Conservation (phyloP, 2,888 invertebrate species). For the Antheraea assamensis region DNA sequence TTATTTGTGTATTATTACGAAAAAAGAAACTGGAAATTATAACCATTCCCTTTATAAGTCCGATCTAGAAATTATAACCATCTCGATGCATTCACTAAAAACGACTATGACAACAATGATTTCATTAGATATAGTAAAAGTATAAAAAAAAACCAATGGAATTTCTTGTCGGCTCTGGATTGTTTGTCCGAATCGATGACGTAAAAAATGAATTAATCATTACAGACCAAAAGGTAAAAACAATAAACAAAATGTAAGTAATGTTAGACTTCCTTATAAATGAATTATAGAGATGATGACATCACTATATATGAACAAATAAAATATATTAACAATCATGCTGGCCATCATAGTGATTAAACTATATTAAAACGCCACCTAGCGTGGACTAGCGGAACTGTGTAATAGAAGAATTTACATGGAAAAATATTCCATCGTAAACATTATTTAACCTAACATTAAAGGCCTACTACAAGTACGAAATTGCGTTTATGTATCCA, state of each 20-base stretch:
- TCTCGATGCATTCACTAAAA: too few species aligned
- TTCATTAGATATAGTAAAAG: too few species aligned
- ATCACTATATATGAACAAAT: not conserved
- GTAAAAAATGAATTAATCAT: not conserved
- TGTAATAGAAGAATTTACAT: not conserved
- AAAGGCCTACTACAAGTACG: too few species aligned
- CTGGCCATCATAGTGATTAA: not conserved
- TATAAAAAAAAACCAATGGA: not conserved
- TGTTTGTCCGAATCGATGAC: too few species aligned
- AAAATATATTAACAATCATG: not conserved
- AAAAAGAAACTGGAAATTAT: too few species aligned
- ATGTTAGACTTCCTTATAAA: not conserved
- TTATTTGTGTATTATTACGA: too few species aligned
- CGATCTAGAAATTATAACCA: too few species aligned
- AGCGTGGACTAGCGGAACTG: slow-evolving; percentile 13
- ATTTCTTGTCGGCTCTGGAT: not conserved
- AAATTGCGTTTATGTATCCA: too few species aligned
- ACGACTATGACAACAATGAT: too few species aligned
- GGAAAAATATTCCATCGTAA: not conserved
- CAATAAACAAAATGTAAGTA: not conserved
- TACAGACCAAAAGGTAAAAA: not conserved
- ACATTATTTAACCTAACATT: too few species aligned
- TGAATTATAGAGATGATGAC: not conserved
- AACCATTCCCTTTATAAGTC: too few species aligned
- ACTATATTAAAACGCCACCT: slow-evolving; percentile 11